Conservation (phyloP, 2,113 vertebrate species). For the Lasiurus cinereus region DNA sequence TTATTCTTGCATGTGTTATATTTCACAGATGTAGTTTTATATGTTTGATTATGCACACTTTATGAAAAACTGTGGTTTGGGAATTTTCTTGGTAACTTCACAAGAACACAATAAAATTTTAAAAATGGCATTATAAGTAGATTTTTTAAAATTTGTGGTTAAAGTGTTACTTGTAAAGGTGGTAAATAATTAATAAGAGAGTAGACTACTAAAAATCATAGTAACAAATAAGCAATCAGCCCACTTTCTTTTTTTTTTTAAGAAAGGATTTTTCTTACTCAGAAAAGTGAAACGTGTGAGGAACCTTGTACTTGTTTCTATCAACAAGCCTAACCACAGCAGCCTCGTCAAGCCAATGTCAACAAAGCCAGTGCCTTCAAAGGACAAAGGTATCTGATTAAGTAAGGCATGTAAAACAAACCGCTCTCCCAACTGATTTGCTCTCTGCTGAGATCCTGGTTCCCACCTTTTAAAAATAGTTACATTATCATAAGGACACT, state of each 20-base stretch:
- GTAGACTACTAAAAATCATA: background rate
- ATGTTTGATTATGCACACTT: background rate
- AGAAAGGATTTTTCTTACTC: background rate
- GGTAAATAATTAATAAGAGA: slow-evolving; percentile 3
- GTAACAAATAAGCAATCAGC: background rate
- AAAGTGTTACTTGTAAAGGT: slow-evolving; percentile 2
- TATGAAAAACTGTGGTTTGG: background rate
- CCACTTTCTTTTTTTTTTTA: background rate
- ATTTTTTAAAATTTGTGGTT: background rate
- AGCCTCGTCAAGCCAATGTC: slow-evolving; percentile 57
- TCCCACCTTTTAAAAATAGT: background rate
- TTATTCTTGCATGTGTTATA: background rate
- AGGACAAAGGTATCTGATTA: slow-evolving; percentile 66
- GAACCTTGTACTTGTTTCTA: slow-evolving; percentile 20
- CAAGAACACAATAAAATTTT: background rate
- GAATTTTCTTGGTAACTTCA: slow-evolving; percentile 13
- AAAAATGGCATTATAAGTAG: background rate
- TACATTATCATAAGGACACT: background rate
- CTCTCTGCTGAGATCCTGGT: background rate
- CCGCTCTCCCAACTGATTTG: background rate
- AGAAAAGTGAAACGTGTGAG: background rate
- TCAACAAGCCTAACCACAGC: background rate
- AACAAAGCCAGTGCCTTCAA: slow-evolving; percentile 66
- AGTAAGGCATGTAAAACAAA: slow-evolving; percentile 56
- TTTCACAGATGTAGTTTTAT: background rate